Percentiles rank a stretch among this genome's conserved stretches.
Conservation (phyloP, 2,888 invertebrate genomes). For the Plutella xylostella region DNA sequence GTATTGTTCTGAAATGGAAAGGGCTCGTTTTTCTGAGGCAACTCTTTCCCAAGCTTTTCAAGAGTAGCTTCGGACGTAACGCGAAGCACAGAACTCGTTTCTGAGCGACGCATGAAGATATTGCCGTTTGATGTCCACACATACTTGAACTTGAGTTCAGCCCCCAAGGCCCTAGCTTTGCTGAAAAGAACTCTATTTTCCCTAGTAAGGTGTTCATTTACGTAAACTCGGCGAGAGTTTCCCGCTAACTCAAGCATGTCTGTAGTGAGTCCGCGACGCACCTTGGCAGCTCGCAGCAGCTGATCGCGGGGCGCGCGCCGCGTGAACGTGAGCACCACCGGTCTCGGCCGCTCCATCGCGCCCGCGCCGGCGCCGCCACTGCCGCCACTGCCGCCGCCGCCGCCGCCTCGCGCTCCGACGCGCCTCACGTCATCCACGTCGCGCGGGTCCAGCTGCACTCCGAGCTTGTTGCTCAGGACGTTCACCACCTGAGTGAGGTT, state of each 20-base stretch:
- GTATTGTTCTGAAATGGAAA: too few species aligned
- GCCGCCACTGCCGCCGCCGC: neutral
- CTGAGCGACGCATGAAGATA: constrained; percentile 9
- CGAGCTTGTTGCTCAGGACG: neutral
- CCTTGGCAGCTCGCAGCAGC: constrained; percentile 12
- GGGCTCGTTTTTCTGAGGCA: too few species aligned
- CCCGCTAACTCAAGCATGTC: constrained; percentile 11
- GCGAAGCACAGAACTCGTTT: too few species aligned
- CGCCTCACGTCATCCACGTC: neutral
- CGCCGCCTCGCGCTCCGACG: neutral
- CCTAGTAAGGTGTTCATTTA: constrained; percentile 16
- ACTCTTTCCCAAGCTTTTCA: too few species aligned
- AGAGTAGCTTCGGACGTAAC: too few species aligned
- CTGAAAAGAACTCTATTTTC: constrained; percentile 15
- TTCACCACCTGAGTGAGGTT: neutral
- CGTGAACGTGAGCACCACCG: neutral
- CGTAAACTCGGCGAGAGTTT: constrained; percentile 8
- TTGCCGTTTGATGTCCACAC: constrained; percentile 14
- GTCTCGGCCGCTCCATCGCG: neutral
- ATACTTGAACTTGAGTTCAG: constrained; percentile 10
- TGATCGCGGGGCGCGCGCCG: neutral
- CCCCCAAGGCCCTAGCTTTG: constrained; percentile 9
- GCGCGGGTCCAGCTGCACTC: neutral
- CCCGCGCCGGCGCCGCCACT: too few species aligned
- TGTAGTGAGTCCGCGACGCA: constrained; percentile 13